Percentiles rank a stretch among this genome's conserved stretches.
Conservation (phyloP, 2,113 vertebrate genomes). For the Oxyruncus cristatus region DNA sequence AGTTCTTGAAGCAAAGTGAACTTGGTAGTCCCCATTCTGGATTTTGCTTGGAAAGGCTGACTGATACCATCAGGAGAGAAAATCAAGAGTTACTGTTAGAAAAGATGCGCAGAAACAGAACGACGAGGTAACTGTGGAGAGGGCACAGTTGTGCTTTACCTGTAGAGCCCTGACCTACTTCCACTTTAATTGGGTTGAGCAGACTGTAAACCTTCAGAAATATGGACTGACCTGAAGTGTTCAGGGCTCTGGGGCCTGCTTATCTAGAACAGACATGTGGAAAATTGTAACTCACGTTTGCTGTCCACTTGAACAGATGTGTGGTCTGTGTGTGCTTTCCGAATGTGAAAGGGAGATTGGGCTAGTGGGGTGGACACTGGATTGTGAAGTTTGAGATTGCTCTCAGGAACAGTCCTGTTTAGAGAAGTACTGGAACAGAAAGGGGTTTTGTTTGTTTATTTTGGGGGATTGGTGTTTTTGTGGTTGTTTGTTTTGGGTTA, state of each 20-base stretch:
- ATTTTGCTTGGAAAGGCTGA: neutral
- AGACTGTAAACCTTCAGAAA: neutral
- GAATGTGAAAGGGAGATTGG: neutral
- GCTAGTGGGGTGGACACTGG: neutral
- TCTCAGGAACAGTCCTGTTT: neutral
- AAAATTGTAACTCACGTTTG: neutral
- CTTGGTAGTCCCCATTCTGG: neutral
- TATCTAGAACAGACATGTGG: neutral
- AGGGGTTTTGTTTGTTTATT: neutral
- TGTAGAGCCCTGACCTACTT: slow-evolving; percentile 40
- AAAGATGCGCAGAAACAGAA: neutral
- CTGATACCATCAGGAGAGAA: neutral
- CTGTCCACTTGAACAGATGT: neutral
- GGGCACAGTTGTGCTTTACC: neutral
- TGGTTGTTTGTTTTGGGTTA: neutral
- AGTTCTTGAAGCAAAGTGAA: neutral
- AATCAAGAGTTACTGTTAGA: neutral
- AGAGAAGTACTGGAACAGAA: neutral
- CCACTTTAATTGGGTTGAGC: slow-evolving; percentile 4
- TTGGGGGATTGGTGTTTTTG: neutral
- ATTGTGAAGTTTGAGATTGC: neutral
- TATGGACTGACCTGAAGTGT: neutral
- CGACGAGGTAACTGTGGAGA: neutral
- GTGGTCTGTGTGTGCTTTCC: neutral
- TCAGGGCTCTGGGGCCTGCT: neutral